Percentiles rank a stretch among this genome's conserved stretches.
These are phyloP conservation scores for Caenorhabditis drosophilae DNA, from an alignment of 2,888 invertebrate species.

Conservation along the genomic window DNA sequence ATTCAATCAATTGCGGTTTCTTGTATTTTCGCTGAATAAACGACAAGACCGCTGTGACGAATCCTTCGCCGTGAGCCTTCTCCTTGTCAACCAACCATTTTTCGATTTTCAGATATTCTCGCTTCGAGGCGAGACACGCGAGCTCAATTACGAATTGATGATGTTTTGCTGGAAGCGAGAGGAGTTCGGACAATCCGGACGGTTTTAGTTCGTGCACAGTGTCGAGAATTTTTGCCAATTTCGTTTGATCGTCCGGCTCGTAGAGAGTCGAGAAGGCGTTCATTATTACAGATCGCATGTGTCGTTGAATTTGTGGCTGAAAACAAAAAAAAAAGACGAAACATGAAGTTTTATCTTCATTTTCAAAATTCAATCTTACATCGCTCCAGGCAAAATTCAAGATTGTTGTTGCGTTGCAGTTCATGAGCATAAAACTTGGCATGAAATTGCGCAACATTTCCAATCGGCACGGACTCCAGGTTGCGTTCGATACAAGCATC, in stretches of 20 bases:
- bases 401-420: constrained; percentile 94
- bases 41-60: constrained; percentile 47
- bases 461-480: constrained; percentile 69
- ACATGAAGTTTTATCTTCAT: no score
- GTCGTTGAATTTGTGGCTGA: constrained; percentile 58
- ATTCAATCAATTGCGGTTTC: constrained; percentile 6
- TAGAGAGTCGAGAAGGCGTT: constrained; percentile 98
- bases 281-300: constrained; percentile 75
- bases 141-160: constrained; percentile 94
- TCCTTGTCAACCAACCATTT: constrained; percentile 98
- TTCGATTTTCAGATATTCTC: constrained; percentile 95
- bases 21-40: constrained; percentile 39
- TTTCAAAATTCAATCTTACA: no score
- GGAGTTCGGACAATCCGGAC: constrained; percentile 82
- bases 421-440: constrained; percentile 77
- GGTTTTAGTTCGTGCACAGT: constrained; percentile 65
- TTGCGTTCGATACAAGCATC: constrained; percentile 79
- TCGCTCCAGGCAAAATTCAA: constrained; percentile 87
- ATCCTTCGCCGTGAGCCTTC: constrained; percentile 80
- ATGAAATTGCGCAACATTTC: constrained; percentile 11
- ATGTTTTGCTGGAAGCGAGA: constrained; percentile 81
- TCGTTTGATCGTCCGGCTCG: constrained; percentile 86
- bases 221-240: constrained; percentile 90
- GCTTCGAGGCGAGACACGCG: constrained; percentile 92
- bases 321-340: constrained; percentile 5